Evolutionary conservation across 2,797 vertebrate species (phyloP), one percentile per base, ranked within the genome.

Genomic region (Pyrocephalus nanus): DNA sequence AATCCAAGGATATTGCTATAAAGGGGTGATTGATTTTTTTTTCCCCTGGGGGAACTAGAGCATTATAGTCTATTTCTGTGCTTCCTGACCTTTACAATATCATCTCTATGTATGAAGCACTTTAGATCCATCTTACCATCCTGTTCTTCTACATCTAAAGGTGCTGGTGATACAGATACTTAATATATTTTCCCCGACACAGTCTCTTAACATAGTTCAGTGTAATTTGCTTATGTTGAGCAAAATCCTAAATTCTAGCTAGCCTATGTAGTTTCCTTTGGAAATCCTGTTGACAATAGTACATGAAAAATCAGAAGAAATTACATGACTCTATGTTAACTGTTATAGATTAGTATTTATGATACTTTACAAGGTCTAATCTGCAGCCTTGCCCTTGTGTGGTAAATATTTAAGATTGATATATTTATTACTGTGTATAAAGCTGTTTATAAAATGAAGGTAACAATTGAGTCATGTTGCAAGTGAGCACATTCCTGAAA

Each of bases 41-140:
- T 22, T 6, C 70, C 66, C 58, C 51, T 45, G 60, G 23, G 65
- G 29, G 11, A 87, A 40, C 25, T 57, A 54, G 48, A 92, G 42
- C 34, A 65, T 42, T 27, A 4, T 71, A 61, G 72, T 82, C 11
- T 26, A 60, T 74, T 67, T 85, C 57, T 80, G 47, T 77, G 55
- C 55, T 93, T 92, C 64, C n/a, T 62, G 62, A 91, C 76, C 82
- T 94, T 95, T 93, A 66, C 62, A 36, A 4, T 75, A 71, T 77
- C 73, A 84, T 82, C 78, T 85, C 78, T 90, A 8, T 78, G 58
- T 90, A 72, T 53, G 82, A 94, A 86, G 22, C 43, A n/a, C 61
- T 32, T 54, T 75, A 92, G 67, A 92, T 62, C 64, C 85, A 65
- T 75, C 88, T 81, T 95, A 30, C 73, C 27, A 57, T 83, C 66